phyloP scores from a whole-genome alignment of 2,888 invertebrate species.

The Nomada fabriciana region DNA sequence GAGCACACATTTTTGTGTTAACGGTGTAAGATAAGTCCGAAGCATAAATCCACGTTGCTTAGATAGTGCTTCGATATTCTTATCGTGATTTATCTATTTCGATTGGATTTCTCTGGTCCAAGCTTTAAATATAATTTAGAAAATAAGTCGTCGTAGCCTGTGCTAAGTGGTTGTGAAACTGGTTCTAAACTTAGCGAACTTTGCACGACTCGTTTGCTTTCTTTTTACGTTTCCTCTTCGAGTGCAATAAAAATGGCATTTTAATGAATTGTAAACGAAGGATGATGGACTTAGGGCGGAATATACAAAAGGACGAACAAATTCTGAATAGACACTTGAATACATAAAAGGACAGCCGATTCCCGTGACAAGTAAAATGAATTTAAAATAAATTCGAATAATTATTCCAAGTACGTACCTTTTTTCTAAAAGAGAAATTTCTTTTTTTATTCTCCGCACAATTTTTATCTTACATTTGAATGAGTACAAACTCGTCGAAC shows the following conservation, averaged over 20 bases:
- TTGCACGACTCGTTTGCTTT: background rate
- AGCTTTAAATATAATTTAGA: background rate
- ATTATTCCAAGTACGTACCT: background rate
- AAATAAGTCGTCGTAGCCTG: background rate
- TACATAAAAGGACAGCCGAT: too few relatives aligned
- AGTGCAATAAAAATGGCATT: background rate
- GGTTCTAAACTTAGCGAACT: background rate
- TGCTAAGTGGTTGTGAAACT: background rate
- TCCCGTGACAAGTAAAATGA: background rate
- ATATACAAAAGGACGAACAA: too few relatives aligned
- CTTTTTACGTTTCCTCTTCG: background rate
- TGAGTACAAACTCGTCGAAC: background rate
- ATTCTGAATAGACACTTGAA: too few relatives aligned
- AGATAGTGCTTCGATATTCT: background rate
- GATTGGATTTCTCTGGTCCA: background rate
- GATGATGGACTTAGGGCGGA: too few relatives aligned
- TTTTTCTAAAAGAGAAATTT: too few relatives aligned
- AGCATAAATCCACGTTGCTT: background rate
- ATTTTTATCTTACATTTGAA: background rate
- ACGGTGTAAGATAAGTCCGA: background rate
- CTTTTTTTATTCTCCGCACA: too few relatives aligned
- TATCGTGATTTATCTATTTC: background rate
- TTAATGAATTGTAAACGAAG: background rate
- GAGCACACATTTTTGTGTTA: background rate
- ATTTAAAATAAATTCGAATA: background rate